Percentiles rank a stretch among this genome's conserved stretches.
These are phyloP conservation scores for Phoenicopterus ruber DNA, from an alignment of 2,113 vertebrate species.

Conservation along the genomic window DNA sequence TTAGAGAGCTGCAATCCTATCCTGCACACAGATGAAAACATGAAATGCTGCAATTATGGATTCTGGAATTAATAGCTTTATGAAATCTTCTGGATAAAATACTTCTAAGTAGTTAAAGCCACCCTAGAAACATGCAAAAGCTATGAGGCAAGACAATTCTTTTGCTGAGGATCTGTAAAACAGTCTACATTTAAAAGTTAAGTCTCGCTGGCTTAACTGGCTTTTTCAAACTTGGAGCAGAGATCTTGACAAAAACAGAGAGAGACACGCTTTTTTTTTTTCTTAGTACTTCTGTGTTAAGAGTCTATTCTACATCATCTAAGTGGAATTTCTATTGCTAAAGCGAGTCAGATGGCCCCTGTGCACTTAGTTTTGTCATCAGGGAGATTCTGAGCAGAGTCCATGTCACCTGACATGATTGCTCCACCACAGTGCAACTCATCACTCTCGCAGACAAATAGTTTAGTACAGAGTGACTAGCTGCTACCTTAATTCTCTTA, in stretches of 20 bases:
- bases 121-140: background rate
- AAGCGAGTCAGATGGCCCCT: slow-evolving; percentile 83
- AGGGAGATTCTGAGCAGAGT: slow-evolving; percentile 70
- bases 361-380: slow-evolving; percentile 78
- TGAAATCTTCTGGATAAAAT: background rate
- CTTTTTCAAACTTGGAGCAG: background rate
- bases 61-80: background rate
- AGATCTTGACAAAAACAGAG: background rate
- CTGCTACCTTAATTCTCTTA: slow-evolving; percentile 44
- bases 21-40: background rate
- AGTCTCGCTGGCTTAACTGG: background rate
- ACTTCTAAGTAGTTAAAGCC: background rate
- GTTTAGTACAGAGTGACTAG: background rate
- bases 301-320: background rate
- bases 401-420: slow-evolving; percentile 57
- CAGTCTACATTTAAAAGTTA: background rate
- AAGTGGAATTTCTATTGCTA: background rate
- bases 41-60: background rate
- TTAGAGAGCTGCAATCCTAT: background rate
- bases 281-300: background rate
- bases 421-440: slow-evolving; percentile 76
- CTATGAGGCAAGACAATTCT: background rate
- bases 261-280: fast-evolving
- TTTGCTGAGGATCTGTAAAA: background rate
- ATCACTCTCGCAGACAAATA: slow-evolving; percentile 72